Evolutionary conservation across 1,140 invertebrate species (phyloP), one percentile per base, ranked within the genome.

Genomic region (Habropoda laboriosa): DNA sequence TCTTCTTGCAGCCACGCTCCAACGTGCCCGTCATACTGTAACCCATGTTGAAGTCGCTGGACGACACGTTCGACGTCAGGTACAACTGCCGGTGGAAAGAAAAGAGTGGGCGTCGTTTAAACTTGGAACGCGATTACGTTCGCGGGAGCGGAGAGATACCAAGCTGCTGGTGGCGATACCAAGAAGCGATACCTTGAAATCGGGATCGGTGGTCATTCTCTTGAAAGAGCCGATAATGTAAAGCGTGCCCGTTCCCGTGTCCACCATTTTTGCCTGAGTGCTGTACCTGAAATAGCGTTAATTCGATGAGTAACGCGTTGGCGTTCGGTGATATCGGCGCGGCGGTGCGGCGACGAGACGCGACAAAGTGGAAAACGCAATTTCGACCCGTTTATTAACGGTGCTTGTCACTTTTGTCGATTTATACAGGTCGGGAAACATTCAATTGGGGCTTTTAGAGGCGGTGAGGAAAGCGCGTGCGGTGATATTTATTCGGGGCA

Each of bases 21-120:
- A 98, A 92, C 10, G 96, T 97, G 16, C 97, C 97, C 0, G 97
- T 97, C 94, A 98, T 96, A 86, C 96, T 96, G 92, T 97, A 97
- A 45, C 97, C 97, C 95, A 97, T 96, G 91, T 97, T 97, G 93
- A 97, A 97, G 91, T 98, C 97, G 49, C 96, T 95, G 86, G 95
- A 95, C 57, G 95, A 95, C 64, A 97, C 96, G 89, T 96, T 96
- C 72, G 96, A 96, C 51, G 96, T 96, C 87, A 97, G 94, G 90
- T 95, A 95, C 91, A 97, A 92, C 95, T 96, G 93, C 81, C 77
- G 80, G 84, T 86, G 88, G 71, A 85, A 68, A 47, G 0, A 47
- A 30, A 60, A 60, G 10, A 6, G 27, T n/a, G 2, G 1, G 5
- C 45, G 24, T n/a, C 18, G 45, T n/a, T n/a, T n/a, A n/a, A n/a